A percentile compares a stretch with the other conserved stretches of the same genome.
These are phyloP conservation scores for Lynx canadensis DNA, from an alignment of 2,113 vertebrate species.

Conservation along the genomic window DNA sequence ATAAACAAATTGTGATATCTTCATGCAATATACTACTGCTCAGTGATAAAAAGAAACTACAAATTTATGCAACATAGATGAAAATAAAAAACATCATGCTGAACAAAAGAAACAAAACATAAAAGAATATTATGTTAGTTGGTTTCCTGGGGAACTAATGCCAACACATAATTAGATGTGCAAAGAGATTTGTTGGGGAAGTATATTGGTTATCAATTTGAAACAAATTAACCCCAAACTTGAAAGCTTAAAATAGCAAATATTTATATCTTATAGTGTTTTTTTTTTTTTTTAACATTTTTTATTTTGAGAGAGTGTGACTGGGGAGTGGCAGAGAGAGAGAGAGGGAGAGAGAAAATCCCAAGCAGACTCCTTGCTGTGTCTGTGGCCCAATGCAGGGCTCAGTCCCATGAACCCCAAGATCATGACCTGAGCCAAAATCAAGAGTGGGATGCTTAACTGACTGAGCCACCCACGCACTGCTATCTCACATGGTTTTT, in stretches of 20 bases:
- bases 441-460: no score
- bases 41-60: not conserved
- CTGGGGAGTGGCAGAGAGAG: no score
- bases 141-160: not conserved
- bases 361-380: no score
- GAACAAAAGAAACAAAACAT: not conserved
- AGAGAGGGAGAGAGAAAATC: no score
- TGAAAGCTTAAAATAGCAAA: not conserved
- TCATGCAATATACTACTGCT: not conserved
- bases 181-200: not conserved
- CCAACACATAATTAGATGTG: not conserved
- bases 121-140: not conserved
- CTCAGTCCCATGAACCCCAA: no score
- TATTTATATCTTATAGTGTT: not conserved
- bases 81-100: not conserved
- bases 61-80: not conserved
- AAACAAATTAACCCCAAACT: not conserved
- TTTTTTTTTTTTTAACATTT: no score
- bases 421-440: no score
- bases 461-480: no score
- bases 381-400: no score
- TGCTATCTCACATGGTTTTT: not conserved
- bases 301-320: no score
- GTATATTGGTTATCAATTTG: not conserved
- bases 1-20: not conserved